Base-by-base conservation (phyloP, 64 coral and sea anemone genomes). In the Platygyra sinensis region DNA sequence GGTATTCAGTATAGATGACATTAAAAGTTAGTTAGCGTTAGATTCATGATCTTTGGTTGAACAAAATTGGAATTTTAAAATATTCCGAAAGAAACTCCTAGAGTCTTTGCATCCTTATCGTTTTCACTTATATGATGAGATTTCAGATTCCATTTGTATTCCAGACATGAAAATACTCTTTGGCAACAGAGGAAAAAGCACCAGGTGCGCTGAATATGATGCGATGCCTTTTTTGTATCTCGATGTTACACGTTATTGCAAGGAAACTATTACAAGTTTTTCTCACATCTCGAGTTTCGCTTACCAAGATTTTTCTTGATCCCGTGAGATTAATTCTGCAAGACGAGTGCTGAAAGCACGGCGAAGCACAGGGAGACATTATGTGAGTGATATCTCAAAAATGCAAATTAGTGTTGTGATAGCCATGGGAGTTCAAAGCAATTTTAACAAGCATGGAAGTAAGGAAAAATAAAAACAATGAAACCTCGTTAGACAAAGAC, bases 301-400 rank as follows among this genome's bases (percentile, higher is more conserved):
- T 62, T 59, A 80, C 78, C 78, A 30, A 29, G 30, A 61, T 17
- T 80, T 80, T 19, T 32, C 78, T 80, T 30, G 25, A 60, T 80
- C 55, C 52, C 10, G 16, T 80, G 33, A 11, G 22, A 0, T 5
- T 16, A 14, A 55, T 15, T 52, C 20, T n/a, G 25, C 24, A 15
- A 55, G 50, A 12, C 76, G 55, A 24, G 20, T 24, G 51, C 24
- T 36, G 33, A 75, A 79, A 79, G 24, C 13, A 55, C 25, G 9
- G 25, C 0, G 8, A 15, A 24, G 20, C 65, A 69, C n/a, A 10
- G 65, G 22, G 22, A 69, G 9, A 27, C n/a, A n/a, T 27, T 69
- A 29, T 69, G 24, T 10, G 65, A 11, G 65, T 69, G 65, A 8
- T 69, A 10, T 69, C 24, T 69, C 22, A 69, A 79, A 79, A 55